These are phyloP conservation scores for Tinea trinotella DNA, from an alignment of 2,888 invertebrate genomes.

Conservation along the genomic window DNA sequence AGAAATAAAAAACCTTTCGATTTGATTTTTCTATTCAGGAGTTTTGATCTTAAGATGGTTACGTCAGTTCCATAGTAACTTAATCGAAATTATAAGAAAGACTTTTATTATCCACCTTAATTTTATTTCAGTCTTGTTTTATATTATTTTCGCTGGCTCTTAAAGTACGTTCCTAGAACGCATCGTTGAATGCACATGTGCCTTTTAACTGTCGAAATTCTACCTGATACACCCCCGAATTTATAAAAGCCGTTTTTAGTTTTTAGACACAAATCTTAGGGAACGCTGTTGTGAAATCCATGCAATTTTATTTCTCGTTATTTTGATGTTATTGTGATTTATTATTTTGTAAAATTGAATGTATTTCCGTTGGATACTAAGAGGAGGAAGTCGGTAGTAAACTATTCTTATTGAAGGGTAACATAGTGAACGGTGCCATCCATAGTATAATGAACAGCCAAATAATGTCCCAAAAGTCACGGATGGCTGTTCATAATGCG, in stretches of 20 bases:
- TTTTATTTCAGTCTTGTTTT: no score
- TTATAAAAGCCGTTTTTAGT: not conserved
- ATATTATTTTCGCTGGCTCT: not conserved
- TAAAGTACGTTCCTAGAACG: not conserved
- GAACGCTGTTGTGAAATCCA: not conserved
- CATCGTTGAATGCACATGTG: constrained; percentile 12
- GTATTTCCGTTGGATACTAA: not conserved
- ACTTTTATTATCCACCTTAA: no score
- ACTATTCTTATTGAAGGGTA: no score
- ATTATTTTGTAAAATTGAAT: not conserved
- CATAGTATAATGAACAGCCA: no score
- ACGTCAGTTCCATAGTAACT: no score
- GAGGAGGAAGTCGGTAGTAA: not conserved
- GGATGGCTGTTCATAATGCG: no score
- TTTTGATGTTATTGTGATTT: not conserved
- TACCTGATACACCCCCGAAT: constrained; percentile 4
- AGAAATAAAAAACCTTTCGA: no score
- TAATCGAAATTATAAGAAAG: no score
- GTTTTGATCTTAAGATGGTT: no score
- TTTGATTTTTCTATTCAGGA: no score
- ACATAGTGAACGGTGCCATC: no score
- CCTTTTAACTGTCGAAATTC: not conserved
- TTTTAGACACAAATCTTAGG: not conserved
- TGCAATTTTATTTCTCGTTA: constrained; percentile 2
- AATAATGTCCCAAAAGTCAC: no score